Percentiles rank a stretch among this genome's conserved stretches.
Evolutionary conservation across 2,888 invertebrate genomes (phyloP).

Genomic region (Drosophila merina): DNA sequence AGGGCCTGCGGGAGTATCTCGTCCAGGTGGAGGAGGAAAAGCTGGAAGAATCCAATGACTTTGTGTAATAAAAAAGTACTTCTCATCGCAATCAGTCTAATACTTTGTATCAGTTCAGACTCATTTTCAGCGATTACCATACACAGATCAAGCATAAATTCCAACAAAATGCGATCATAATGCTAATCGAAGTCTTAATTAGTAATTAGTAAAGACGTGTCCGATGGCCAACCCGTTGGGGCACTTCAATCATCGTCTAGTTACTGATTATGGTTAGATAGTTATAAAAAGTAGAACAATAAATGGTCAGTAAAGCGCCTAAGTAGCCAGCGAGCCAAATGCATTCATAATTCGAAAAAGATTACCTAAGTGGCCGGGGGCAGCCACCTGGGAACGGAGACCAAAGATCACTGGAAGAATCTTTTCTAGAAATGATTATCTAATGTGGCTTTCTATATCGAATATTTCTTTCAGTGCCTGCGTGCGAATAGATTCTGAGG

Average conservation of each 20-base stretch:
- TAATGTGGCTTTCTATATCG: no score
- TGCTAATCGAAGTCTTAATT: not conserved
- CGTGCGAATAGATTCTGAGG: conserved; percentile 15
- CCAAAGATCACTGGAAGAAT: conserved; percentile 5
- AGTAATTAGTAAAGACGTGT: not conserved
- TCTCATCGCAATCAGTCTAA: not conserved
- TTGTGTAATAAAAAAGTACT: no score
- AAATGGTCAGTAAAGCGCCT: not conserved
- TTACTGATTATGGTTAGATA: not conserved
- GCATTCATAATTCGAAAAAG: conserved; percentile 10
- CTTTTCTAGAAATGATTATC: not conserved
- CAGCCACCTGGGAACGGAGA: conserved; percentile 16
- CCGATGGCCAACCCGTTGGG: not conserved
- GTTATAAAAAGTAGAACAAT: not conserved
- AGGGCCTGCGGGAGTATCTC: conserved; percentile 87
- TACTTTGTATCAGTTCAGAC: not conserved
- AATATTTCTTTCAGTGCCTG: not conserved
- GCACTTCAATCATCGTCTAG: not conserved
- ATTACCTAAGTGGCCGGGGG: not conserved
- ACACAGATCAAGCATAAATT: conserved; percentile 2
- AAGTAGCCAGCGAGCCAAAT: not conserved
- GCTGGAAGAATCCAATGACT: conserved; percentile 83
- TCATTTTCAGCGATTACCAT: not conserved
- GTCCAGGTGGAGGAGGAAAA: conserved; percentile 94
- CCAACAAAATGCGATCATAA: not conserved